Base-by-base conservation (phyloP, 1,140 invertebrate genomes). In the Ptiloglossa arizonensis region DNA sequence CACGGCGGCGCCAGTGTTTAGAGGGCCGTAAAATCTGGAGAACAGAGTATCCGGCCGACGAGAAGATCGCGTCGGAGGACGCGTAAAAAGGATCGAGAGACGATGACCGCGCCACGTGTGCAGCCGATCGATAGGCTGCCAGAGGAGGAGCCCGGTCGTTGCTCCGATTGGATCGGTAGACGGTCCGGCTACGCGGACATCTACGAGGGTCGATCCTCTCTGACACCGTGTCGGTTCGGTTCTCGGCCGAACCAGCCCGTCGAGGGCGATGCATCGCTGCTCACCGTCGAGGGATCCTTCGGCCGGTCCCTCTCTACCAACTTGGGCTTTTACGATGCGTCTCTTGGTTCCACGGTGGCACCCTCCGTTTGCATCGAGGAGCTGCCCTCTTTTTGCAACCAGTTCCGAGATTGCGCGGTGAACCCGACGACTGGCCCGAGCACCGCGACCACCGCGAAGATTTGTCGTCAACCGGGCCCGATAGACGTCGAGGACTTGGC, bases 401-500 rank as follows among this genome's bases (percentile, higher is more conserved):
- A 69, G 17, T 41, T 29, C n/a, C 17, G 44, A 13, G 22, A 75
- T 6, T 62, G 81, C 32, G 5, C 41, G 15, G 19, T 27, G 13
- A 70, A 15, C 17, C 0, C 8, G 1, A n/a, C n/a, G n/a, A n/a
- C n/a, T n/a, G n/a, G n/a, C n/a, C n/a, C n/a, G n/a, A n/a, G n/a
- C n/a, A 0, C 8, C 2, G 5, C 32, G 1, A 17, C 11, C 0
- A 11, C 17, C 2, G 11, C 27, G 4, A 81, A 9, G 22, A 71
- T 17, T 5, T 86, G 83, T 22, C 82, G 83, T 22, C 82, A 77
- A 9, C 3, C 82, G 19, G 87, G 87, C 0, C 80, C 90, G 0
- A 63, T 92, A 0, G 90, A 91, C 71, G 87, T 91, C 15, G 90
- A 92, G 59, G 90, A 92, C 35, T 70, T 92, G 44, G 84, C 80